phyloP scores from a whole-genome alignment of 2,113 vertebrate genomes.

The Canis aureus region DNA sequence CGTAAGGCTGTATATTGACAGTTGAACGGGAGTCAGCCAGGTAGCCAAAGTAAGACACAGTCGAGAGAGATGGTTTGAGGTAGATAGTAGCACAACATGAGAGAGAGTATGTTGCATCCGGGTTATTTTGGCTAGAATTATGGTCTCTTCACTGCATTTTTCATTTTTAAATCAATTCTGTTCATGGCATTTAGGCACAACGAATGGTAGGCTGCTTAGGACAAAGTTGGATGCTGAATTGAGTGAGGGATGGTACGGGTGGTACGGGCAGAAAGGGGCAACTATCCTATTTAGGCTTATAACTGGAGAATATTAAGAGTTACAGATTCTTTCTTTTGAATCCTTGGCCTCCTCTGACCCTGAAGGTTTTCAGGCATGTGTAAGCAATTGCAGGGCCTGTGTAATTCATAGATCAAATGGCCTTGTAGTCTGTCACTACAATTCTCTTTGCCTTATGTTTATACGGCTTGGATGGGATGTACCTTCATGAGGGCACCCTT shows the following conservation, averaged over 20 bases:
- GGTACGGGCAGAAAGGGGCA: neutral
- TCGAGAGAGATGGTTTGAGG: neutral
- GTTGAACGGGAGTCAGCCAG: neutral
- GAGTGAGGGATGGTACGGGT: neutral
- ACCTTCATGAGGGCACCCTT: neutral
- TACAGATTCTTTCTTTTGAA: constrained; percentile 17
- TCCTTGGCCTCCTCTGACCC: constrained; percentile 21
- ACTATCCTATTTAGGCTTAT: neutral
- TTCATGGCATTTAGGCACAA: neutral
- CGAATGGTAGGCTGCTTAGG: neutral
- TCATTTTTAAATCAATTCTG: neutral
- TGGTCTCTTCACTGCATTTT: neutral
- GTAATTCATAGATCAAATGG: constrained; percentile 65
- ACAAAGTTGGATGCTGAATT: neutral
- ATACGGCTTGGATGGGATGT: neutral
- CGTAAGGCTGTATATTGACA: neutral
- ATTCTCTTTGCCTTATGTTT: constrained; percentile 64
- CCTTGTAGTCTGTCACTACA: constrained; percentile 63
- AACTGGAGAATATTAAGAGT: neutral
- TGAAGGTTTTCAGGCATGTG: constrained; percentile 28
- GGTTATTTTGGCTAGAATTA: neutral
- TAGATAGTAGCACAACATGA: neutral
- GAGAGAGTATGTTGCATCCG: neutral
- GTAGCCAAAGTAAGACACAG: neutral
- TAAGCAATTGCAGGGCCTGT: constrained; percentile 50